Base-by-base conservation (phyloP, 2,888 invertebrate species). In the Encarsia formosa region DNA sequence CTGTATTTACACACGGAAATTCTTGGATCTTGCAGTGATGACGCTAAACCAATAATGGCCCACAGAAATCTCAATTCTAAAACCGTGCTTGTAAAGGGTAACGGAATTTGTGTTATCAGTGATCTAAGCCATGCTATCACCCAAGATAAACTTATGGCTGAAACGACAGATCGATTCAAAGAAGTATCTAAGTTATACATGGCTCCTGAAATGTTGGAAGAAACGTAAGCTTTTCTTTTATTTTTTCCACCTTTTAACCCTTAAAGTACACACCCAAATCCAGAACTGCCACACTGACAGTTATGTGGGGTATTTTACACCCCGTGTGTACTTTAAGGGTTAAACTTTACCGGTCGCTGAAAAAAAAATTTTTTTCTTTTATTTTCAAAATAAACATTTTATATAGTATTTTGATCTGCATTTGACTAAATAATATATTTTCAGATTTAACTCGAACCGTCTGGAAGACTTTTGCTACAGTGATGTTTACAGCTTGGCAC, bases 21-120 rank as follows among this genome's bases (percentile, higher is more conserved):
- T 72, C 87, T 91, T 68, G 95, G 94, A 49, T 91, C 91, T 20
- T 88, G 89, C 83, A 94, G 93, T 40, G n/a, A n/a, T n/a, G n/a
- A n/a, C n/a, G n/a, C n/a, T n/a, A 96, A 96, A 73, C 94, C 95
- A 2, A 94, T 92, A 4, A 96, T 97, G 73, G 94, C 95, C 0
- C 96, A 97, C 74, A 82, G 96, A 11, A 93, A 94, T 76, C 84
- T 94, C 35, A 93, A 92, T 75, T 88, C 89, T 20, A 95, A 96
- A 78, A 99, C 98, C 76, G 94, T 99, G 63, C 81, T 99, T 58
- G 92, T 99, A 44, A 90, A 87, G 68, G 78, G 79, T 44, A 87
- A 91, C 73, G 91, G 92, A 15, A 84, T 85, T 45, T 94, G 94
- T 68, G 92, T 91, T 56, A 91, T 97, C 61, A 95, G 95, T 2